phyloP scores from a whole-genome alignment of 2,888 invertebrate species.

The Rhopalosiphum nymphaeae region DNA sequence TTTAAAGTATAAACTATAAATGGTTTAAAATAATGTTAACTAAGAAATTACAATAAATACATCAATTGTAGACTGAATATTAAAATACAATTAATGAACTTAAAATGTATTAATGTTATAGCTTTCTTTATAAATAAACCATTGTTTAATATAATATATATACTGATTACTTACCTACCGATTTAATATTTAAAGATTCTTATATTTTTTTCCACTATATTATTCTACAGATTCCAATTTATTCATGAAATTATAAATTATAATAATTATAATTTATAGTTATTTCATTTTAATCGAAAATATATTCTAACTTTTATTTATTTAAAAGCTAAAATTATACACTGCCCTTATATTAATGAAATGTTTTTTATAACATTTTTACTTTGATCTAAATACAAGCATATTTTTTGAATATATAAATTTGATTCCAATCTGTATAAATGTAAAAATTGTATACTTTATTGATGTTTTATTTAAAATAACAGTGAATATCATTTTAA shows the following conservation, averaged over 20 bases:
- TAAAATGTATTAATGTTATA: not conserved
- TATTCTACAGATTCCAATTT: not conserved
- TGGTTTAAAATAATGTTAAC: not conserved
- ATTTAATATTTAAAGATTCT: not conserved
- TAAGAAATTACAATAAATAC: not conserved
- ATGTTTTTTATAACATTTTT: not conserved
- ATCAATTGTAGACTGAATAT: not conserved
- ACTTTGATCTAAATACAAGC: not conserved
- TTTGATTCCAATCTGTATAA: not conserved
- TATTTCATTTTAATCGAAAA: not conserved
- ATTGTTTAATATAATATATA: not conserved
- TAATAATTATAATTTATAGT: not conserved
- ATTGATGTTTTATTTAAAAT: not conserved
- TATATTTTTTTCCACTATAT: not conserved
- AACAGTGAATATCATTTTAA: not conserved
- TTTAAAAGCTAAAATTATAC: not conserved
- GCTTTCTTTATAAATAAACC: not conserved
- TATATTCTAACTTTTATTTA: not conserved
- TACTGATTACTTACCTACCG: not conserved
- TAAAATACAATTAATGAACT: not conserved
- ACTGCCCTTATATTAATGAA: not conserved
- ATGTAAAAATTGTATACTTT: not conserved
- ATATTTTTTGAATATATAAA: not conserved
- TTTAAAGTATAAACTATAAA: not conserved
- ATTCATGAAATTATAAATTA: not conserved